These are phyloP conservation scores for Nanorana parkeri DNA, from an alignment of 2,113 vertebrate species.

Conservation along the genomic window DNA sequence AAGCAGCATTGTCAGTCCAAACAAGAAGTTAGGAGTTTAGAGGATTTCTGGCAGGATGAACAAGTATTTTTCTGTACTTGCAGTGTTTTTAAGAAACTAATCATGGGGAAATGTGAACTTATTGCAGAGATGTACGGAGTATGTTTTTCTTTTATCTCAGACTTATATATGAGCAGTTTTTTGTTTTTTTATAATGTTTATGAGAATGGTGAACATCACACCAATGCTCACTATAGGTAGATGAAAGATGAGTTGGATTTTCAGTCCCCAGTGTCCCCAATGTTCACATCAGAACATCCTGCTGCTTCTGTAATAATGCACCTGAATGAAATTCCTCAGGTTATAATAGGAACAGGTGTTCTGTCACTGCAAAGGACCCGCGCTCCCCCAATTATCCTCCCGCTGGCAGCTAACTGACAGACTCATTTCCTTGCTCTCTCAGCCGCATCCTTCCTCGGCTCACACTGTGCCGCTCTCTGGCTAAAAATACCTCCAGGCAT, in stretches of 20 bases:
- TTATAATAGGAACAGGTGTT: constrained; percentile 33
- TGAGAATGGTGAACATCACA: too few relatives aligned
- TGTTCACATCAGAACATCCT: neutral
- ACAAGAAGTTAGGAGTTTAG: too few relatives aligned
- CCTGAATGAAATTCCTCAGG: neutral
- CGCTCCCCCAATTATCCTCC: constrained; percentile 19
- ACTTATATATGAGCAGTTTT: too few relatives aligned
- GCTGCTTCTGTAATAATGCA: neutral
- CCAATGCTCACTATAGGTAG: neutral
- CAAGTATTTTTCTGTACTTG: too few relatives aligned
- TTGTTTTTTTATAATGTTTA: too few relatives aligned
- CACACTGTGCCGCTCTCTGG: constrained; percentile 5
- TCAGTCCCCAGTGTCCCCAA: neutral
- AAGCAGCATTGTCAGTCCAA: too few relatives aligned
- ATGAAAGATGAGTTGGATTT: neutral
- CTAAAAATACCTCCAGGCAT: constrained; percentile 40
- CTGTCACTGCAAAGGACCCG: neutral
- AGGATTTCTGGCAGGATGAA: too few relatives aligned
- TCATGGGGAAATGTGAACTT: too few relatives aligned
- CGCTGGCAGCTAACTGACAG: constrained; percentile 24
- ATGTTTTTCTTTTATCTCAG: too few relatives aligned
- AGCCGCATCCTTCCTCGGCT: constrained; percentile 14
- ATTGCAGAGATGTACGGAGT: too few relatives aligned
- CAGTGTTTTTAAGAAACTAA: too few relatives aligned
- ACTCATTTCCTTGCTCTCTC: constrained; percentile 23